A percentile compares a stretch with the other conserved stretches of the same genome.
These are phyloP conservation scores for Synanthedon andrenaeformis DNA, from an alignment of 2,888 invertebrate genomes.

Conservation along the genomic window DNA sequence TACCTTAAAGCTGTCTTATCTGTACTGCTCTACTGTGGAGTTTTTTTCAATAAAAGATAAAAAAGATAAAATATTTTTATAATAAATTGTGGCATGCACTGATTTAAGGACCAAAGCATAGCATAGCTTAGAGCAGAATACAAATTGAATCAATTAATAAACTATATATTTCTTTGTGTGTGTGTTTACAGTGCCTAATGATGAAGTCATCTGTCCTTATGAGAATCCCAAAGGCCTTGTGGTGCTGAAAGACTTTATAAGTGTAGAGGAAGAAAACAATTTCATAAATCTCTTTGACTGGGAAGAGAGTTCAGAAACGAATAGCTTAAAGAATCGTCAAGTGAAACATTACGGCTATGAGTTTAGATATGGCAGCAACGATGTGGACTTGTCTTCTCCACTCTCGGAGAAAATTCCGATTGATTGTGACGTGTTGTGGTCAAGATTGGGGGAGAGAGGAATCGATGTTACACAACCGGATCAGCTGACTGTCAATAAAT, in stretches of 20 bases:
- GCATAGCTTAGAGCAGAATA: too few species aligned
- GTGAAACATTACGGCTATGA: conserved; percentile 94
- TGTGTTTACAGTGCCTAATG: conserved; percentile 47
- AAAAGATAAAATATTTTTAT: too few species aligned
- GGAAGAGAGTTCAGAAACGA: conserved; percentile 32
- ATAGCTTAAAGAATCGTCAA: conserved; percentile 79
- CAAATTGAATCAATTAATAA: too few species aligned
- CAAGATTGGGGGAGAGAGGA: conserved; percentile 55
- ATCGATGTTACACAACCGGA: conserved; percentile 71
- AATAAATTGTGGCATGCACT: too few species aligned
- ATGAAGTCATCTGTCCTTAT: conserved; percentile 35
- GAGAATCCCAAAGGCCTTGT: conserved; percentile 76
- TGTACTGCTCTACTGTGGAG: too few species aligned
- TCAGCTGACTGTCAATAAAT: conserved; percentile 88
- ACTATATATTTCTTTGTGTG: too few species aligned
- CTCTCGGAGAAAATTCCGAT: conserved; percentile 76
- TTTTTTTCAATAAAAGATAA: too few species aligned
- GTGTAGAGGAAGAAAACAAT: conserved; percentile 72
- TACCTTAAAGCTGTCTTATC: too few species aligned
- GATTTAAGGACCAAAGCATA: too few species aligned
- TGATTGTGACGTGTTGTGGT: conserved; percentile 76
- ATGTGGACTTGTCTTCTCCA: conserved; percentile 80
- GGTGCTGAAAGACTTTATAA: conserved; percentile 79
- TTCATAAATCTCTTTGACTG: conserved; percentile 73
- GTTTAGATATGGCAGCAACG: conserved; percentile 89